A percentile compares a stretch with the other conserved stretches of the same genome.
Conservation (phyloP, 2,113 vertebrate species). For the Alectura lathami region DNA sequence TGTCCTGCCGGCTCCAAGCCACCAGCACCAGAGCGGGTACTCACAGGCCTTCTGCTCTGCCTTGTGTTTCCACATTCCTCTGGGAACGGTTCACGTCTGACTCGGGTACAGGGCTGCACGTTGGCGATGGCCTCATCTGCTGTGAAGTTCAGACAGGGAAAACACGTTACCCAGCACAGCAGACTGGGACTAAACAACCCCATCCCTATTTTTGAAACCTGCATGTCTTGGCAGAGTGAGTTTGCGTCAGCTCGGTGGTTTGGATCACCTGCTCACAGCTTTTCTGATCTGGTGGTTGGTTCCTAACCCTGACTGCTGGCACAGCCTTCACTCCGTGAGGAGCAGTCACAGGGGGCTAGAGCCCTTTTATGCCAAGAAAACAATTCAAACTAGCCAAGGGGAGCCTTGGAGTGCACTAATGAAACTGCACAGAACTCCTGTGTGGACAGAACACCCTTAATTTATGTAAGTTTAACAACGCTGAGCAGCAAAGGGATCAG, state of each 20-base stretch:
- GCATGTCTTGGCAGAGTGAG: rapidly evolving
- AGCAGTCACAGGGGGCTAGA: background rate
- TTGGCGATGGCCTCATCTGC: background rate
- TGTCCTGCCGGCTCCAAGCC: background rate
- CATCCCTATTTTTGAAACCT: background rate
- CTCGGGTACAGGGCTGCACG: background rate
- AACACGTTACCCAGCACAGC: background rate
- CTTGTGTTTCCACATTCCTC: background rate
- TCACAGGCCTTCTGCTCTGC: rapidly evolving
- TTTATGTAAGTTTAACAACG: background rate
- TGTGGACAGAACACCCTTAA: background rate
- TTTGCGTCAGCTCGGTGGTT: background rate
- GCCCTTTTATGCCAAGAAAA: background rate
- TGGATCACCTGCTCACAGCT: background rate
- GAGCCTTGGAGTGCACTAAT: background rate
- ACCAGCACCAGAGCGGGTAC: background rate
- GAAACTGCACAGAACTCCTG: background rate
- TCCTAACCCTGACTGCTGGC: background rate
- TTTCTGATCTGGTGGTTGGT: background rate
- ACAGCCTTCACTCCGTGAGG: background rate
- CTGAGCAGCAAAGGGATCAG: background rate
- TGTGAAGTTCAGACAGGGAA: background rate
- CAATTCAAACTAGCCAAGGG: background rate
- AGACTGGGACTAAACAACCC: background rate
- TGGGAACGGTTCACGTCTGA: background rate